These are phyloP conservation scores for Aplochiton taeniatus DNA, from an alignment of 2,797 vertebrate genomes.

Conservation along the genomic window DNA sequence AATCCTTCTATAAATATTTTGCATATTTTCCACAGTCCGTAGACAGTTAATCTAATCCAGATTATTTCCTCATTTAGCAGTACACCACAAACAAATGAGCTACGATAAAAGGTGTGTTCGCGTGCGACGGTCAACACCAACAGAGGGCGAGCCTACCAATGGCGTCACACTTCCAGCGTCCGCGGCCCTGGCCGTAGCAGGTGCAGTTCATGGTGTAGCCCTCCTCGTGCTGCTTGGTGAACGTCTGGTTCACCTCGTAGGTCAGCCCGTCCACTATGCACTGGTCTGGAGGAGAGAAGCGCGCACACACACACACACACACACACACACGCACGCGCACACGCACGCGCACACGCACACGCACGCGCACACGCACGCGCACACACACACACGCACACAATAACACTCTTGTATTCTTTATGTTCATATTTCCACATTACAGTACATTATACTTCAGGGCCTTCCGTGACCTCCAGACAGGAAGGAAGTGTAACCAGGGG, in stretches of 20 bases:
- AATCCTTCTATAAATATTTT: no score
- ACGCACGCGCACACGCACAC: background rate
- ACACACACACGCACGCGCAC: background rate
- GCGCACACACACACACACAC: background rate
- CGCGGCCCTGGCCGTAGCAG: constrained; percentile 94
- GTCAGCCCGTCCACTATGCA: constrained; percentile 91
- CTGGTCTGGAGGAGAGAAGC: constrained; percentile 79
- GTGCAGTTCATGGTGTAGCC: constrained; percentile 97
- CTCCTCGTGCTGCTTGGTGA: constrained; percentile 91
- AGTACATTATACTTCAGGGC: background rate
- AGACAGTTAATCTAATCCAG: no score
- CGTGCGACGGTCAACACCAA: no score
- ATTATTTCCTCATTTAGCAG: no score
- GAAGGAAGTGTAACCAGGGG: no score
- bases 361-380: background rate
- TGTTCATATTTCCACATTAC: no score
- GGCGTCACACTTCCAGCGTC: constrained; percentile 96
- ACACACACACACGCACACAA: constrained; percentile 3
- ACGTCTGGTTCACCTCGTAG: constrained; percentile 94
- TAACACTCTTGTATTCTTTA: no score
- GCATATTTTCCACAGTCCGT: no score
- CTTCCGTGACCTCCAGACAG: no score
- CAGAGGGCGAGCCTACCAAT: constrained; percentile 82
- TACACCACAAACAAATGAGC: no score
- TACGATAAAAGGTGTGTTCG: no score